Evolutionary conservation across 2,888 invertebrate genomes (phyloP), one percentile per base, ranked within the genome.

Genomic region (Megaustenia siamemsis): DNA sequence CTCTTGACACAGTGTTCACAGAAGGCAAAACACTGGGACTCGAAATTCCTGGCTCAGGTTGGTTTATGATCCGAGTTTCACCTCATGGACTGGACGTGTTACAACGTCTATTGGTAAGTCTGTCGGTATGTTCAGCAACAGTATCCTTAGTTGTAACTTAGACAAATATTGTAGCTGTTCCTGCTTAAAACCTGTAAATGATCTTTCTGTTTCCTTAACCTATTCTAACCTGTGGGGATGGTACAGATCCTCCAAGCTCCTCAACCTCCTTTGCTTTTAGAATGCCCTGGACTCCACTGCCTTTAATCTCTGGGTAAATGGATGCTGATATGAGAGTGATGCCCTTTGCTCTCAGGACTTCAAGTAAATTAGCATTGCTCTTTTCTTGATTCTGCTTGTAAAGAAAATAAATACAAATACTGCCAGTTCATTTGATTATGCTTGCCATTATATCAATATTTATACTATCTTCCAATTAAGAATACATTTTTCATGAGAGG

Each of bases 321-420:
- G 82, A 71, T 60, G 73, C 71, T 18, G 73, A 56, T 8, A 82
- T 53, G 12, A 82, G 56, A 24, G 60, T 73, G 32, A 73, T 60
- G 40, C 60, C 40, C 21, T 43, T 82, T 71, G 56, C 12, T 18
- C 60, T 68, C 40, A 82, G 35, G 35, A 15, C 38, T 49, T 81
- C 43, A 24, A 53, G n/a, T 18, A 81, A 38, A 6, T 49, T 28
- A 15, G 49, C 4, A 18, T 53, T 81, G 71, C 53, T 49, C 8
- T 21, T 66, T 12, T 79, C n/a, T 8, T 53, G 32, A 6, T 1
- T 35, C 15, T 60, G 40, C 77, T 78, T 3, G 28, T 53, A 21
- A 18, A 35, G 32, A 21, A 68, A 68, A 68, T 68, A 68, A 35
- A 68, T 3, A 68, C 1, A 60, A 60, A 15, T n/a, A 60, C 24